Evolutionary conservation across 2,888 invertebrate genomes (phyloP), one percentile per base, ranked within the genome.

Genomic region (Drosophila anomalata): DNA sequence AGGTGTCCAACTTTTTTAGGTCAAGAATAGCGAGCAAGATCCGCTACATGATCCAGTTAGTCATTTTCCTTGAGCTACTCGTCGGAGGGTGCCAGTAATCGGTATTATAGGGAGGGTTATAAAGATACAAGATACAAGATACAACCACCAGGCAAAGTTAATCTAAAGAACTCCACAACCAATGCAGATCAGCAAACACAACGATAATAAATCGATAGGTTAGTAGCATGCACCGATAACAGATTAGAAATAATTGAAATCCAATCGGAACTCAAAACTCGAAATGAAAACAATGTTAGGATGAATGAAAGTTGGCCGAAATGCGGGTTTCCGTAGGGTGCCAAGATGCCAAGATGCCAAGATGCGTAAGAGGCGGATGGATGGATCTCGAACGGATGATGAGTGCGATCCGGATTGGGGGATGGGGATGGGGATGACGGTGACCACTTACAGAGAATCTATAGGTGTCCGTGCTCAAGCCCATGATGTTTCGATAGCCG

Each of bases 401-500:
- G 52, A 6, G 14, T 42, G 26, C n/a, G 41, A 24, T 52, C 5
- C 68, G 22, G 39, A 14, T 56, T 48, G 17, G 29, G 17, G 29
- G 26, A 53, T 74, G 57, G 47, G 57, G 53, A 22, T 22, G 36
- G 52, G 29, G 55, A 26, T 51, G 50, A 31, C 54, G 31, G 75
- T 79, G 74, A 86, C 79, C 91, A 95, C 97, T 95, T 94, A 97
- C 97, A 91, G 97, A 95, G 93, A 99, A 99, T 91, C 93, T 92
- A 89, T 93, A 91, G 12, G 98, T 96, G 91, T 98, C 95, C 87
- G 94, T 94, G 90, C 96, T 97, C 78, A 99, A 94, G 84, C 94
- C 94, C 96, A 99, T 97, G 91, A 97, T 96, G 93, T 99, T 97
- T 91, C 95, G 95, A 93, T 96, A 99, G 88, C 99, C 98, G 92